These are phyloP conservation scores for Uloborus diversus DNA, from an alignment of 1,140 invertebrate species.

Conservation along the genomic window DNA sequence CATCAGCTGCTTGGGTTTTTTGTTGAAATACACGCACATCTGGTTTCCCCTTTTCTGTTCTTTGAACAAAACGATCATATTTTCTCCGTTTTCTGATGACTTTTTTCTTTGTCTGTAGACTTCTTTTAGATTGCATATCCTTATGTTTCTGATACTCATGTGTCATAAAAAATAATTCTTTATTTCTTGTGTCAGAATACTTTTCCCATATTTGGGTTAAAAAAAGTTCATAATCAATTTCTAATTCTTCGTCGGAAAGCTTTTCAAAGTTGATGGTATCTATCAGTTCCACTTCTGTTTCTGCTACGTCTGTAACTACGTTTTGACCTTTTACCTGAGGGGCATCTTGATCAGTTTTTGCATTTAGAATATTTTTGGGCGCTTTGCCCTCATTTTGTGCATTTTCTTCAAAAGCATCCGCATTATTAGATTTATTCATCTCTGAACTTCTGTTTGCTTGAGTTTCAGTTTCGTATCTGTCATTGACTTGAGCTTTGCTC, in stretches of 20 bases:
- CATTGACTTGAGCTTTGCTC: too few species aligned
- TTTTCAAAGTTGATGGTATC: slow-evolving; percentile 30
- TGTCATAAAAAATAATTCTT: slow-evolving; percentile 15
- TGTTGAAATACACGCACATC: slow-evolving; percentile 6
- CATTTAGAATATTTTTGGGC: background rate
- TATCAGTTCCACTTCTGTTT: background rate
- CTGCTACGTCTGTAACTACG: background rate
- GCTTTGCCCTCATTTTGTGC: background rate
- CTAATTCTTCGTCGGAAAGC: slow-evolving; percentile 29
- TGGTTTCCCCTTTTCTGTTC: slow-evolving; percentile 6
- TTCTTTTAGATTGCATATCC: background rate
- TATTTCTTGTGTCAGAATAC: background rate
- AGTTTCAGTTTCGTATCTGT: background rate
- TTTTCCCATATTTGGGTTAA: slow-evolving; percentile 12
- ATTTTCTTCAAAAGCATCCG: background rate
- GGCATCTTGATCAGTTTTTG: slow-evolving; percentile 1
- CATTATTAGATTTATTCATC: background rate
- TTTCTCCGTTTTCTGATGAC: slow-evolving; percentile 19
- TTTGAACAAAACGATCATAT: slow-evolving; percentile 1
- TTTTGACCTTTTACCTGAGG: background rate
- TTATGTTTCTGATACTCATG: background rate
- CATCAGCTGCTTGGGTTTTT: slow-evolving; percentile 3
- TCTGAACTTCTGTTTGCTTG: background rate
- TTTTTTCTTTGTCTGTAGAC: background rate
- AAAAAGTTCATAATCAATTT: slow-evolving; percentile 23